Percentiles rank a stretch among this genome's conserved stretches.
Evolutionary conservation across 2,797 vertebrate species (phyloP).

Genomic region (Loriculus beryllinus): DNA sequence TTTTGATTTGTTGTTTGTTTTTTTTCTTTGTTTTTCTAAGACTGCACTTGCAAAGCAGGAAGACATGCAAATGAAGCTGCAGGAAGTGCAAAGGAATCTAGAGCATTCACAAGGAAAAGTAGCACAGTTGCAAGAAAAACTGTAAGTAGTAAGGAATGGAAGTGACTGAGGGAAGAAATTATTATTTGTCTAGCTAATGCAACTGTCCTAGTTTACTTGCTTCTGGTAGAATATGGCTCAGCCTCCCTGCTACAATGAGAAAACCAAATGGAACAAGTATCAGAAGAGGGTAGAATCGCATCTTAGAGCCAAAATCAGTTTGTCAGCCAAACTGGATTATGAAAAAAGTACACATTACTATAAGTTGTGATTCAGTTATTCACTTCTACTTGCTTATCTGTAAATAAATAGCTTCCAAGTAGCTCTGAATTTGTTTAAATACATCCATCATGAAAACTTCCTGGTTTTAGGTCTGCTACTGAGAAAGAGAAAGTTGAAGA

Average conservation of each 20-base stretch:
- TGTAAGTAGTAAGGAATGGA: constrained; percentile 68
- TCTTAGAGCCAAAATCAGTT: not conserved
- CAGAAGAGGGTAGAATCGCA: not conserved
- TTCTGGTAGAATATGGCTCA: not conserved
- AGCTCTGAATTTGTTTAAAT: not conserved
- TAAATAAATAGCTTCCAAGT: not conserved
- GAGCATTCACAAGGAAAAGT: constrained; percentile 68
- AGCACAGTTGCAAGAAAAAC: constrained; percentile 67
- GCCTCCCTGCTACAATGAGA: not conserved
- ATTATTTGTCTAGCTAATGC: not conserved
- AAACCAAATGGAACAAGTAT: not conserved
- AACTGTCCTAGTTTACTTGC: not conserved
- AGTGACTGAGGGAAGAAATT: not conserved
- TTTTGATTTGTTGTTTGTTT: not conserved
- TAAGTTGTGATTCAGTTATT: not conserved
- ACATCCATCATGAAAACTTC: not conserved
- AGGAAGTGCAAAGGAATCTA: constrained; percentile 54
- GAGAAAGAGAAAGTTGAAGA: constrained; percentile 70
- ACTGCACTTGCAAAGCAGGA: constrained; percentile 63
- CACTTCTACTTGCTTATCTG: not conserved
- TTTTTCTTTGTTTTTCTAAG: constrained; percentile 9
- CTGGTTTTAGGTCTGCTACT: constrained; percentile 60
- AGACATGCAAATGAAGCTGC: constrained; percentile 68
- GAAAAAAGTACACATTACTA: not conserved
- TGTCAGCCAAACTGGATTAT: not conserved